A percentile compares a stretch with the other conserved stretches of the same genome.
Conservation (phyloP, 2,888 invertebrate species). For the Cryptocephalus moraei region DNA sequence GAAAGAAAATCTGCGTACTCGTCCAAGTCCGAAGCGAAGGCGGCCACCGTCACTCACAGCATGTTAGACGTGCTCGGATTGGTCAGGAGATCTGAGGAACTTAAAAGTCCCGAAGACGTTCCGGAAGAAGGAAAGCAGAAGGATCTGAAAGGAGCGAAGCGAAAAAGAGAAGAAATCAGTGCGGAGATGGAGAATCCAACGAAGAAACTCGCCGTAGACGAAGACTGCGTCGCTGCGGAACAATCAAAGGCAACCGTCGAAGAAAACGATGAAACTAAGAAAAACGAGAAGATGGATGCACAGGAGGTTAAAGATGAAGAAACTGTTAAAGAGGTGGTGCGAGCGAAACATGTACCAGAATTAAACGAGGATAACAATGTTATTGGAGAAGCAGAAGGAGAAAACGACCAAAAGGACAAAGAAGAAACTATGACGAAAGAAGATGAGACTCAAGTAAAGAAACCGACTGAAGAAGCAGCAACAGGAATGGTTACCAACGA, state of each 20-base stretch:
- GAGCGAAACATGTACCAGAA: not conserved
- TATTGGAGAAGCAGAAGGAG: not conserved
- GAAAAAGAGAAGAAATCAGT: not conserved
- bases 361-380: not conserved
- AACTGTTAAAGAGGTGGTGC: not conserved
- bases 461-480: not conserved
- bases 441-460: slow-evolving; percentile 2
- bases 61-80: slow-evolving; percentile 51
- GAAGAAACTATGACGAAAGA: not conserved
- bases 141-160: not conserved
- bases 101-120: not conserved
- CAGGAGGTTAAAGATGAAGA: not conserved
- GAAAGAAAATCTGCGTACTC: slow-evolving; percentile 64
- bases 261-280: not conserved
- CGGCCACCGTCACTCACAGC: slow-evolving; percentile 48
- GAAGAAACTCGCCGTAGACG: not conserved
- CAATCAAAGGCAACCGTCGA: not conserved
- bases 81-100: slow-evolving; percentile 44
- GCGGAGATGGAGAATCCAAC: slow-evolving; percentile 1
- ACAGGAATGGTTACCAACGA: not conserved
- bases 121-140: slow-evolving; percentile 1
- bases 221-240: not conserved
- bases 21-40: slow-evolving; percentile 51
- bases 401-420: not conserved
- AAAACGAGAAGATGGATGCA: not conserved